Evolutionary conservation across 2,888 invertebrate genomes (phyloP).

Genomic region (Philaethria dido): DNA sequence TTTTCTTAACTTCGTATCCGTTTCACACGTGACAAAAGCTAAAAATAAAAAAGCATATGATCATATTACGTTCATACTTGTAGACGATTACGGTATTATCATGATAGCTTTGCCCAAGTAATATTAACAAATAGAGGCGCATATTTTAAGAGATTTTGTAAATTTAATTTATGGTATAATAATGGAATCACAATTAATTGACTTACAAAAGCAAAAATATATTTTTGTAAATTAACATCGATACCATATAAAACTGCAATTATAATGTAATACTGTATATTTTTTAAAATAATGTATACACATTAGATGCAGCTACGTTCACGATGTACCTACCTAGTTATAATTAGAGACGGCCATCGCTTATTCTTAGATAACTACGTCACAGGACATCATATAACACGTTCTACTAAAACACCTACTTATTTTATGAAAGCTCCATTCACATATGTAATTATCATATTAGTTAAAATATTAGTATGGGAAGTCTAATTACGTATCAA

Average conservation of each 20-base stretch:
- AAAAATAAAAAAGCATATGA: slow-evolving; percentile 22
- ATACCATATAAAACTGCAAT: not conserved
- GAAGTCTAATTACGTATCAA: slow-evolving; percentile 14
- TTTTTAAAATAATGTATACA: not conserved
- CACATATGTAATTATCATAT: slow-evolving; percentile 3
- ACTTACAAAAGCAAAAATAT: no score
- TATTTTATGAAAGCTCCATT: slow-evolving; percentile 31
- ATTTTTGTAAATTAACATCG: not conserved
- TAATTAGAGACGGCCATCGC: slow-evolving; percentile 75
- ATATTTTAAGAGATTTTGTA: not conserved
- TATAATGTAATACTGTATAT: not conserved
- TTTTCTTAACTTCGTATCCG: not conserved
- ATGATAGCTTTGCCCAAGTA: not conserved
- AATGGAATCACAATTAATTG: no score
- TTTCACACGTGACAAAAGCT: slow-evolving; percentile 23
- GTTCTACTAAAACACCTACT: slow-evolving; percentile 36
- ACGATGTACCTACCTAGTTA: slow-evolving; percentile 45
- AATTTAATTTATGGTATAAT: no score
- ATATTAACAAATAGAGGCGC: not conserved
- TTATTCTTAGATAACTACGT: slow-evolving; percentile 75
- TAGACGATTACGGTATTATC: slow-evolving; percentile 8
- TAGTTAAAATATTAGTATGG: not conserved
- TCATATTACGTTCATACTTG: not conserved
- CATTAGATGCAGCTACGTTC: slow-evolving; percentile 19
- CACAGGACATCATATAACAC: slow-evolving; percentile 62